Percentiles rank a stretch among this genome's conserved stretches.
These are phyloP conservation scores for Notodonta ziczac DNA, from an alignment of 2,888 invertebrate species.

Conservation along the genomic window DNA sequence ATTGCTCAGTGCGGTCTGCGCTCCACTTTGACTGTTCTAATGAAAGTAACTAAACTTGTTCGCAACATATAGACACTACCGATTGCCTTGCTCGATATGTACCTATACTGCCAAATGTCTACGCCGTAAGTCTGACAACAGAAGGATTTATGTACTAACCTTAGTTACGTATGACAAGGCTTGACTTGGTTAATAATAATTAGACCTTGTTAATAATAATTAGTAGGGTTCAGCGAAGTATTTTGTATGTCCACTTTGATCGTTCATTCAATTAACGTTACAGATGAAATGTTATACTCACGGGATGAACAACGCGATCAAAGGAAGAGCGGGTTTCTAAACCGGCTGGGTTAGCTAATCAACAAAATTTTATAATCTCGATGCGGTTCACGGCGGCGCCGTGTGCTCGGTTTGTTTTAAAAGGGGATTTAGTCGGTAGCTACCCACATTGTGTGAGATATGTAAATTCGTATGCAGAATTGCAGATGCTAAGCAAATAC, in stretches of 20 bases:
- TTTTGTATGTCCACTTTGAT: neutral
- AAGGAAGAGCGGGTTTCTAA: slow-evolving; percentile 49
- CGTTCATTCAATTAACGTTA: neutral
- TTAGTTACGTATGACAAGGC: slow-evolving; percentile 2
- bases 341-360: slow-evolving; percentile 51
- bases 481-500: slow-evolving; percentile 41
- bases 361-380: slow-evolving; percentile 49
- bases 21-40: slow-evolving; percentile 38
- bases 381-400: slow-evolving; percentile 51
- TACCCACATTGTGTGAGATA: slow-evolving; percentile 43
- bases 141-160: neutral
- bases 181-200: neutral
- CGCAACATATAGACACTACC: slow-evolving; percentile 23
- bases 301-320: slow-evolving; percentile 16
- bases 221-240: neutral
- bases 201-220: neutral
- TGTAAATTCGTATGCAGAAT: slow-evolving; percentile 57
- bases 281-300: neutral
- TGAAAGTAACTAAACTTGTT: slow-evolving; percentile 50
- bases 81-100: slow-evolving; percentile 31
- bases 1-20: slow-evolving; percentile 41
- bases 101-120: slow-evolving; percentile 19
- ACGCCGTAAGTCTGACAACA: slow-evolving; percentile 19
- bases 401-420: slow-evolving; percentile 43
- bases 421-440: slow-evolving; percentile 44